Evolutionary conservation across 2,888 invertebrate species (phyloP).

Genomic region (Rhagophthalmus giganteus): DNA sequence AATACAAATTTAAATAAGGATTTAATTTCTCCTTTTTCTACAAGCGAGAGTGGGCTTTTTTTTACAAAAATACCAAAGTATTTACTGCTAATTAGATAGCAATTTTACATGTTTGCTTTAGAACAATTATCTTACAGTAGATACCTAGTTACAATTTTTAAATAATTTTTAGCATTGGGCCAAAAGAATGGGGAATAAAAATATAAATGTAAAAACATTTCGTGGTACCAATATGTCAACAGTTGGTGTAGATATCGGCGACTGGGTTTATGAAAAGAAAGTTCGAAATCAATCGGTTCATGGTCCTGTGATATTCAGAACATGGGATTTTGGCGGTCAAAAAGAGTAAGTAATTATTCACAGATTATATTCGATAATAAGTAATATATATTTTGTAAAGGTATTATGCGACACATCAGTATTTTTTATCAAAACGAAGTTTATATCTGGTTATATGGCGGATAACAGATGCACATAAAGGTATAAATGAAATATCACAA

Average conservation of each 20-base stretch:
- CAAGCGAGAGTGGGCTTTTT: too few species aligned
- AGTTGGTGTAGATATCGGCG: constrained; percentile 96
- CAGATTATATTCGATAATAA: neutral
- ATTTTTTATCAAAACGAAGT: constrained; percentile 93
- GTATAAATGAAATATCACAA: constrained; percentile 86
- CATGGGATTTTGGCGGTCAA: constrained; percentile 99
- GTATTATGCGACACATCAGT: constrained; percentile 98
- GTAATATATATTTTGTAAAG: constrained; percentile 47
- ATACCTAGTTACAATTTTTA: too few species aligned
- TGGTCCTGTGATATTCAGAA: constrained; percentile 87
- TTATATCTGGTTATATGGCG: constrained; percentile 95
- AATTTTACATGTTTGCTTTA: too few species aligned
- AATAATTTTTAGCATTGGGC: constrained; percentile 78
- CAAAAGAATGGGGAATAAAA: constrained; percentile 90
- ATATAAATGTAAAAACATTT: constrained; percentile 72
- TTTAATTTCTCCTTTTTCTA: too few species aligned
- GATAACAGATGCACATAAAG: constrained; percentile 87
- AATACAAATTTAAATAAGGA: too few species aligned
- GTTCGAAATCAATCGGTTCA: constrained; percentile 71
- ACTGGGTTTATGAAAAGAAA: constrained; percentile 90
- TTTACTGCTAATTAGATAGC: too few species aligned
- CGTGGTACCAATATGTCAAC: constrained; percentile 88
- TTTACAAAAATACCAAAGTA: neutral
- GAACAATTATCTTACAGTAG: too few species aligned
- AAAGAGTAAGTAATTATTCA: constrained; percentile 77